Evolutionary conservation across 2,888 invertebrate genomes (phyloP), one percentile per base, ranked within the genome.

Genomic region (Cremastobaeus sp.): DNA sequence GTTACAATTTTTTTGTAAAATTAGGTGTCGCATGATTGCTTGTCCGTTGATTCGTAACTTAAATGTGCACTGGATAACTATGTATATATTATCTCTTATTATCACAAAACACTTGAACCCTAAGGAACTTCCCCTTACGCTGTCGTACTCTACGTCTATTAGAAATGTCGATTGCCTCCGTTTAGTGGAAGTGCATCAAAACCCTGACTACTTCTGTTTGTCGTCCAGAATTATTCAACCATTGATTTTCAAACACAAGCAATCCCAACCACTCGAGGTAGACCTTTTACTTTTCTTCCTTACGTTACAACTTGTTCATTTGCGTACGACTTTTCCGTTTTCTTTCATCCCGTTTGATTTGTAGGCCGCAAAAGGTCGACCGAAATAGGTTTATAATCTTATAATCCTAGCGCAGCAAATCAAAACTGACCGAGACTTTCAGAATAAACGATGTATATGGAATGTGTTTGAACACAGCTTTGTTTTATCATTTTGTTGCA

Each of bases 21-120:
- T 83, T 82, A 82, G 76, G 78, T 85, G 84, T 85, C 80, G 85
- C 85, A 85, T 85, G 85, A 80, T 79, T 84, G 85, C 83, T 84
- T 84, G 84, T 70, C 62, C 57, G 68, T 74, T 77, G 17, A 68
- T 73, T 78, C 76, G 77, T 79, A 50, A 72, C 77, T 75, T 76
- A 45, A 77, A 76, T 76, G 55, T 77, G 81, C 83, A 84, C 81
- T 78, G 71, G 50, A 76, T 76, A 77, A 71, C 76, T 78, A 77
- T 82, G 83, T 79, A 80, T 77, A 39, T 54, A 54, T 79, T 75
- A 52, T 68, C 21, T 60, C 47, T 45, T 55, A 80, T 72, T 76
- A 74, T 79, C 77, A 79, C 77, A 52, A 78, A 60, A 81, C 77
- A 77, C 70, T 76, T 68, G 77, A 70, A 62, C n/a, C 57, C 43